Evolutionary conservation across 2,113 vertebrate genomes (phyloP).

Genomic region (Numenius arquata): DNA sequence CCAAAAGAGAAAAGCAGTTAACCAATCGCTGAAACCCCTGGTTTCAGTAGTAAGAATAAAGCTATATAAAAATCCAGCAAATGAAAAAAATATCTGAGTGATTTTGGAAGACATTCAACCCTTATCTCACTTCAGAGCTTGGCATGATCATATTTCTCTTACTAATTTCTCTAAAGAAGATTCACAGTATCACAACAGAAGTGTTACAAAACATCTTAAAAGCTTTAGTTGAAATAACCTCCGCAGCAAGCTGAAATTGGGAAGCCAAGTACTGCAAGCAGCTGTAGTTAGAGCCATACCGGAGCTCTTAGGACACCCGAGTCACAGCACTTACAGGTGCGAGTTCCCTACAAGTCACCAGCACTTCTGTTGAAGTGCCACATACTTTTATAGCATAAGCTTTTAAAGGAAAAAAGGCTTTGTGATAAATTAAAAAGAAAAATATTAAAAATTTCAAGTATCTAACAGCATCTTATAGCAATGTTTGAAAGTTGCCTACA

Average conservation of each 20-base stretch:
- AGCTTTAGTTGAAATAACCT: background rate
- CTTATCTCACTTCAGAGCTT: background rate
- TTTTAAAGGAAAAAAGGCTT: background rate
- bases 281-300: background rate
- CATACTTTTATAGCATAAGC: background rate
- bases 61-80: background rate
- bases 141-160: background rate
- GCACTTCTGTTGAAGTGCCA: background rate
- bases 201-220: background rate
- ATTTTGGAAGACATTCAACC: background rate
- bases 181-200: background rate
- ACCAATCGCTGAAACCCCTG: background rate
- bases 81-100: background rate
- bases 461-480: background rate
- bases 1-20: background rate
- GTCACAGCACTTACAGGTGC: background rate
- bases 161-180: background rate
- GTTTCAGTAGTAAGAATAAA: background rate
- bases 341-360: background rate
- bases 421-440: background rate
- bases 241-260: background rate
- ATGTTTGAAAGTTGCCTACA: background rate
- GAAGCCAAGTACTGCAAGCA: background rate
- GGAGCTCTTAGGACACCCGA: background rate
- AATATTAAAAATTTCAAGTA: background rate